phyloP scores from a whole-genome alignment of 2,888 invertebrate genomes.

The Byasa hedistus region DNA sequence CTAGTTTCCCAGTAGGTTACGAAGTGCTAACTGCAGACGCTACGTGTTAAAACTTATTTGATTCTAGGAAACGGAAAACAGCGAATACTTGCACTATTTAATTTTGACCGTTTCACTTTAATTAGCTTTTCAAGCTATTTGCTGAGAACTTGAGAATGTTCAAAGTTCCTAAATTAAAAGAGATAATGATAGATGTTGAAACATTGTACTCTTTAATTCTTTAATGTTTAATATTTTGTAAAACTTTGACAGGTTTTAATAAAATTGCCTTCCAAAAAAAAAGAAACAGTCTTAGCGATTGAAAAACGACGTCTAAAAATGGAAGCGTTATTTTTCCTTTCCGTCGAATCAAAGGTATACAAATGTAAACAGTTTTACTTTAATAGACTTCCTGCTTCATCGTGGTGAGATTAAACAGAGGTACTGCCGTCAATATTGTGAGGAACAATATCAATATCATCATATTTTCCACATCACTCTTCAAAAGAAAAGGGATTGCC shows the following conservation, averaged over 20 bases:
- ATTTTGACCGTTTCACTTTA: neutral
- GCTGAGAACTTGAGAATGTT: neutral
- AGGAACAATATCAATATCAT: conserved; percentile 26
- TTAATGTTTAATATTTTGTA: too few relatives aligned
- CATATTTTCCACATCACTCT: conserved; percentile 28
- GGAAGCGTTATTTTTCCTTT: too few relatives aligned
- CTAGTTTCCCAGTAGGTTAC: conserved; percentile 13
- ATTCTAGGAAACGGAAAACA: neutral
- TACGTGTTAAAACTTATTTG: neutral
- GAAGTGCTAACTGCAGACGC: neutral
- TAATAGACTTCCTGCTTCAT: conserved; percentile 20
- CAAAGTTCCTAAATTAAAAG: too few relatives aligned
- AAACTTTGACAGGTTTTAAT: too few relatives aligned
- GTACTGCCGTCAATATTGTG: conserved; percentile 8
- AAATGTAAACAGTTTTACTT: conserved; percentile 11
- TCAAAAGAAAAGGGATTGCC: conserved; percentile 28
- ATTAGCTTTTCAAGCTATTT: neutral
- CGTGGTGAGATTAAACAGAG: conserved; percentile 18
- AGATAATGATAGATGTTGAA: too few relatives aligned
- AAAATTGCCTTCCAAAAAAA: too few relatives aligned
- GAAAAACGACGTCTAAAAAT: too few relatives aligned
- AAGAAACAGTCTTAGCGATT: too few relatives aligned
- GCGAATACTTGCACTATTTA: neutral
- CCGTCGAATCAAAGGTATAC: too few relatives aligned
- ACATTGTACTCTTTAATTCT: too few relatives aligned